These are phyloP conservation scores for Drosophila virilis DNA, from an alignment of 1,140 invertebrate species.

Conservation along the genomic window DNA sequence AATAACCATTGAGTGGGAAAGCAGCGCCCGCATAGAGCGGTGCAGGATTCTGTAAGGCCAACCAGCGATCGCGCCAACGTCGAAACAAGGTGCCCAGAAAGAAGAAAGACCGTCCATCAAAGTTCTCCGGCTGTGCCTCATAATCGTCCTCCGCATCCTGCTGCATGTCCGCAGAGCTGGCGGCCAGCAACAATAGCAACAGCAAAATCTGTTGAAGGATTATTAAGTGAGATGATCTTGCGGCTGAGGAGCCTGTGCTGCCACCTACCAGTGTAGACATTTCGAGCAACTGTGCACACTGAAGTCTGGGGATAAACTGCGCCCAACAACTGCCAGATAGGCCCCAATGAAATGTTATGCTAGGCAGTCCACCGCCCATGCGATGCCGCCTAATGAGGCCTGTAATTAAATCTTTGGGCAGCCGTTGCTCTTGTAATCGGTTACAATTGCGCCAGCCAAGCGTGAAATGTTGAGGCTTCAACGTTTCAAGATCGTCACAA, in stretches of 20 bases:
- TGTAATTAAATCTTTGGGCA: constrained; percentile 23
- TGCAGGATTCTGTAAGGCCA: constrained; percentile 55
- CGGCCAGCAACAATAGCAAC: constrained; percentile 30
- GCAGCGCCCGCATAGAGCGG: constrained; percentile 61
- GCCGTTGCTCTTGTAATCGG: constrained; percentile 13
- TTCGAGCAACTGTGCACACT: constrained; percentile 16
- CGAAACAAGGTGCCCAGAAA: constrained; percentile 64
- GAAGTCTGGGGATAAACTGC: constrained; percentile 24
- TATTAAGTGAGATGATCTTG: neutral
- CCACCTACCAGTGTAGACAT: constrained; percentile 28
- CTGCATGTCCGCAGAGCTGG: constrained; percentile 5
- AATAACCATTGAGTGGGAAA: constrained; percentile 63
- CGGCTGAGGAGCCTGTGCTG: neutral
- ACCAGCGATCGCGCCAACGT: constrained; percentile 71
- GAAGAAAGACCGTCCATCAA: constrained; percentile 63
- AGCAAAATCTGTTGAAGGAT: constrained; percentile 10
- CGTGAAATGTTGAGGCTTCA: constrained; percentile 13
- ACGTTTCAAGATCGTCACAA: constrained; percentile 3
- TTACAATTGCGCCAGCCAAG: constrained; percentile 28
- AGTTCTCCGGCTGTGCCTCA: constrained; percentile 18
- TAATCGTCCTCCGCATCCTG: constrained; percentile 15
- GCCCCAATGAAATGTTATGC: neutral
- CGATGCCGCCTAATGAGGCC: constrained; percentile 39
- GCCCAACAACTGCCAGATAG: neutral
- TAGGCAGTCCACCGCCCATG: neutral